Conservation (phyloP, 2,888 invertebrate genomes). For the Teleiodes luculella region DNA sequence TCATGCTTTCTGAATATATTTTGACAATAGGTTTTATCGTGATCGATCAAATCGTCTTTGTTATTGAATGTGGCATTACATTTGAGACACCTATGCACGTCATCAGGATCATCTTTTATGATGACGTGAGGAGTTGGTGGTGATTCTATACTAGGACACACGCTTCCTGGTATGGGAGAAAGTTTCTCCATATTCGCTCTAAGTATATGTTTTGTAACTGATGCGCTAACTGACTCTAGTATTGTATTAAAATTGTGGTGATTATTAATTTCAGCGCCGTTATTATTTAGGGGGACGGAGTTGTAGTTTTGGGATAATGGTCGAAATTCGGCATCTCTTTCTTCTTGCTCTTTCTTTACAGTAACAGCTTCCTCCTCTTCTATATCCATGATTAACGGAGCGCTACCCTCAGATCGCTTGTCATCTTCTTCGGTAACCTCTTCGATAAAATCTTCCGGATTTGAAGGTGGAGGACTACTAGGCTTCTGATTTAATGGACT, state of each 20-base stretch:
- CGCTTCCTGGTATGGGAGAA: slow-evolving; percentile 75
- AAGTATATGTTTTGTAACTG: slow-evolving; percentile 85
- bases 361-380: slow-evolving; percentile 76
- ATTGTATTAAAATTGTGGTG: slow-evolving; percentile 84
- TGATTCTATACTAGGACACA: slow-evolving; percentile 59
- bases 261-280: slow-evolving; percentile 55
- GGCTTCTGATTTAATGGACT: slow-evolving; percentile 50
- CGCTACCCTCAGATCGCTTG: slow-evolving; percentile 71
- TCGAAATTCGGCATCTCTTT: slow-evolving; percentile 43
- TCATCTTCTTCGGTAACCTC: slow-evolving; percentile 80
- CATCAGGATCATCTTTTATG: slow-evolving; percentile 62
- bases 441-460: slow-evolving; percentile 80
- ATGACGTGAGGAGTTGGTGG: slow-evolving; percentile 47
- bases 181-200: slow-evolving; percentile 83
- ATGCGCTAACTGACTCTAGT: slow-evolving; percentile 85
- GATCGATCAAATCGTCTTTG: slow-evolving; percentile 82
- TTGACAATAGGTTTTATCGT: slow-evolving; percentile 83
- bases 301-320: slow-evolving; percentile 46
- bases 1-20: slow-evolving; percentile 81
- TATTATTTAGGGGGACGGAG: slow-evolving; percentile 56
- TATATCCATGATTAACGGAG: slow-evolving; percentile 84
- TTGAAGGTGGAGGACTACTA: slow-evolving; percentile 47
- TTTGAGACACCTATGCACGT: slow-evolving; percentile 73
- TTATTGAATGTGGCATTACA: slow-evolving; percentile 80
- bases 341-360: slow-evolving; percentile 69